Evolutionary conservation across 2,888 invertebrate genomes (phyloP).

Genomic region (Eumacrocentrus americanus): DNA sequence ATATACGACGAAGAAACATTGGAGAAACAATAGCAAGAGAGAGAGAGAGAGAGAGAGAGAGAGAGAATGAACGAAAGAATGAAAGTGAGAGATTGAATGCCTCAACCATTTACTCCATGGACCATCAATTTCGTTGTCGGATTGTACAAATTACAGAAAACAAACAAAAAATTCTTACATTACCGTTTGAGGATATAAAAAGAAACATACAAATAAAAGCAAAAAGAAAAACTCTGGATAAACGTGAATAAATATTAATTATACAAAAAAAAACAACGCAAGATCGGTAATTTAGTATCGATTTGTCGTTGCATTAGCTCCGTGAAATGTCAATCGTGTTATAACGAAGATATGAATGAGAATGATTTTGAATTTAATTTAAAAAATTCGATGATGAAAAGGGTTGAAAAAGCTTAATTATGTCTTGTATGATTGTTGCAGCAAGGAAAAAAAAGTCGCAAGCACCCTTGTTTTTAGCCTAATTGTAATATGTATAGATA

Average conservation of each 20-base stretch:
- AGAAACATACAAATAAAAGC: constrained; percentile 8
- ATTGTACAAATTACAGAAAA: constrained; percentile 41
- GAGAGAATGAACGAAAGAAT: constrained; percentile 9
- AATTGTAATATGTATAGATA: constrained; percentile 51
- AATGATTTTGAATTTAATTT: constrained; percentile 44
- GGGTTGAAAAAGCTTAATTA: constrained; percentile 4
- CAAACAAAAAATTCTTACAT: constrained; percentile 36
- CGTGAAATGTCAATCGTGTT: constrained; percentile 36
- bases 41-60: constrained; percentile 4
- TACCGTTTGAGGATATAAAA: constrained; percentile 34
- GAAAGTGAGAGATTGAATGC: constrained; percentile 34
- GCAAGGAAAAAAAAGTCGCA: constrained; percentile 32
- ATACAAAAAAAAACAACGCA: constrained; percentile 24
- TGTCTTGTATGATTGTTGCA: constrained; percentile 32
- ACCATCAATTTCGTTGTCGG: constrained; percentile 47
- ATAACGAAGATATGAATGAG: constrained; percentile 40
- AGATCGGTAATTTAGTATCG: background rate
- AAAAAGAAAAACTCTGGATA: constrained; percentile 30
- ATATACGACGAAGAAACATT: constrained; percentile 33
- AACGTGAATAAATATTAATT: constrained; percentile 36
- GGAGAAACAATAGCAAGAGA: background rate
- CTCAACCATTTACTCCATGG: constrained; percentile 38
- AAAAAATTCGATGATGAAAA: constrained; percentile 38
- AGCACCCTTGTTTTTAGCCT: constrained; percentile 51
- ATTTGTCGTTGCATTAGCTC: constrained; percentile 40